Evolutionary conservation across 2,113 vertebrate species (phyloP).

Genomic region (Tetraodon nigroviridis): DNA sequence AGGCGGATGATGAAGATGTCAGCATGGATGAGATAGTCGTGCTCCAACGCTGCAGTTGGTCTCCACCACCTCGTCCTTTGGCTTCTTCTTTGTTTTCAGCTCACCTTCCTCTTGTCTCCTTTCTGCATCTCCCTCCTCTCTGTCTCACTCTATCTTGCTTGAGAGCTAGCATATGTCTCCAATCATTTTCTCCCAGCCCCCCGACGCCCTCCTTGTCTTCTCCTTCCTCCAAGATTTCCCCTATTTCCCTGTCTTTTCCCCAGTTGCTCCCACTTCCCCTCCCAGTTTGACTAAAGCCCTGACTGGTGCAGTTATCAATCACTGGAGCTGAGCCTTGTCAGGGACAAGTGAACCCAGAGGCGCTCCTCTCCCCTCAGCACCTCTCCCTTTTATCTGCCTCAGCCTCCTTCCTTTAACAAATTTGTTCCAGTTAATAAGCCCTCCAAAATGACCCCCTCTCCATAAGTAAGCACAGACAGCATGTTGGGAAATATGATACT

Average conservation of each 20-base stretch:
- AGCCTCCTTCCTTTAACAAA: constrained; percentile 92
- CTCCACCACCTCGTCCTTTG: constrained; percentile 75
- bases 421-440: constrained; percentile 99
- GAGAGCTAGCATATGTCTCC: constrained; percentile 99
- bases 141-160: constrained; percentile 82
- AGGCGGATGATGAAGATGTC: constrained; percentile 79
- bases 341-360: constrained; percentile 82
- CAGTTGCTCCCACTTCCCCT: constrained; percentile 81
- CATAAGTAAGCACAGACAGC: constrained; percentile 97
- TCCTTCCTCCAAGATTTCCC: constrained; percentile 60
- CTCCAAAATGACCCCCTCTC: constrained; percentile 97
- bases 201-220: constrained; percentile 68
- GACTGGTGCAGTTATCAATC: constrained; percentile 99
- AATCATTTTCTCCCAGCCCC: constrained; percentile 83
- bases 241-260: constrained; percentile 64
- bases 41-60: constrained; percentile 86
- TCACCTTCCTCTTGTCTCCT: constrained; percentile 80
- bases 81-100: constrained; percentile 62
- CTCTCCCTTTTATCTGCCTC: constrained; percentile 62
- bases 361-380: constrained; percentile 38
- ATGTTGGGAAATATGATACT: constrained; percentile 99
- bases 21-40: constrained; percentile 86
- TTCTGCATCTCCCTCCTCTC: constrained; percentile 90
- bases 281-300: constrained; percentile 90
- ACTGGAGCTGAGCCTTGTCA: constrained; percentile 89